Evolutionary conservation across 2,888 invertebrate genomes (phyloP).

Genomic region (Melipona beecheii): DNA sequence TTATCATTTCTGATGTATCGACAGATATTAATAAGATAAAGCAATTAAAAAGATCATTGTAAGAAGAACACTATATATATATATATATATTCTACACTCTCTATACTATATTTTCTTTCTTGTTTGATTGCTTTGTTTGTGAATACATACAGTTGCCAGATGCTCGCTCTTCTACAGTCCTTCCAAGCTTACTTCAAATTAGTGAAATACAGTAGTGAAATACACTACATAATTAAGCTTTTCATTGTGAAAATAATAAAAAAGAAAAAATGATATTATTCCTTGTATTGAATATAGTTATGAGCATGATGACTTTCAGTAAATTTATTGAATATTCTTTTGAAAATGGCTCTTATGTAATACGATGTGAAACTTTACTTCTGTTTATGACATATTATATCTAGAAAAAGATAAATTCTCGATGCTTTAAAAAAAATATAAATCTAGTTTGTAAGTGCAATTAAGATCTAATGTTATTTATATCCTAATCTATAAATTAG

Average conservation of each 20-base stretch:
- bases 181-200: slow-evolving; percentile 16
- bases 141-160: background rate
- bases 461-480: background rate
- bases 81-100: background rate
- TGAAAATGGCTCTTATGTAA: background rate
- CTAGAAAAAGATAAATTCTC: background rate
- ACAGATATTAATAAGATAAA: background rate
- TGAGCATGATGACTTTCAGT: background rate
- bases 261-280: background rate
- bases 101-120: background rate
- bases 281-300: background rate
- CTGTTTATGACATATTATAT: background rate
- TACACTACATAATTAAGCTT: background rate
- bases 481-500: slow-evolving; percentile 4
- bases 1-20: background rate
- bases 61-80: background rate
- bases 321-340: background rate
- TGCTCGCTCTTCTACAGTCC: slow-evolving; percentile 42
- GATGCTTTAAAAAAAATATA: background rate
- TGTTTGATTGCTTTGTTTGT: background rate
- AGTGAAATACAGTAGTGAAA: background rate
- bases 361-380: background rate
- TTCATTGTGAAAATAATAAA: background rate
- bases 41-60: background rate
- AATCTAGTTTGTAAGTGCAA: background rate